Conservation (phyloP, 2,113 vertebrate genomes). For the Potamarius usumacintae region DNA sequence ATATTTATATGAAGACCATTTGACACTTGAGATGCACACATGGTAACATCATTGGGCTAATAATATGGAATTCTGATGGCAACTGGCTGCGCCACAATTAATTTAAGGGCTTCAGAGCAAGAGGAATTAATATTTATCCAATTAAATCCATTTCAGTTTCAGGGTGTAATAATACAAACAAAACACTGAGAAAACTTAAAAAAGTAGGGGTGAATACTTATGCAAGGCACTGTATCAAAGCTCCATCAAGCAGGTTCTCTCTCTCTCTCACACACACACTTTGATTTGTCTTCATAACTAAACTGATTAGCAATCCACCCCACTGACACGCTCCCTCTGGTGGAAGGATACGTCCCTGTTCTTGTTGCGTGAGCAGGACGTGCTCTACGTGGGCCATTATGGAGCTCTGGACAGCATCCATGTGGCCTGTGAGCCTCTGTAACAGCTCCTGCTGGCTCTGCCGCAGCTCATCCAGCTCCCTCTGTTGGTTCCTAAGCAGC, state of each 20-base stretch:
- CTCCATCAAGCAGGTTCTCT: neutral
- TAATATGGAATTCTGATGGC: neutral
- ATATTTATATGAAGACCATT: neutral
- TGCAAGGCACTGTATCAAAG: neutral
- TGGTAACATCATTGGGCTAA: neutral
- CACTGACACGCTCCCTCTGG: constrained; percentile 10
- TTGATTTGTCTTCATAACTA: neutral
- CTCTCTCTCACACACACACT: neutral
- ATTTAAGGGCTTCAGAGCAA: neutral
- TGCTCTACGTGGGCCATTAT: constrained; percentile 86
- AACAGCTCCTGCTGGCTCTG: constrained; percentile 82
- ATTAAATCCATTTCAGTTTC: neutral
- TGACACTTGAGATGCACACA: neutral
- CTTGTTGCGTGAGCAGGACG: constrained; percentile 82
- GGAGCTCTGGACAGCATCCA: constrained; percentile 85
- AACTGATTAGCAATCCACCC: neutral
- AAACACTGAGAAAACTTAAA: neutral
- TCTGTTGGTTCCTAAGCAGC: constrained; percentile 87
- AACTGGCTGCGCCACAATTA: neutral
- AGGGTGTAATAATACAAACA: neutral
- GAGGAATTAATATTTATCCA: neutral
- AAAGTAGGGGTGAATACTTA: neutral
- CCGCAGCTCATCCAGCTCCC: constrained; percentile 83
- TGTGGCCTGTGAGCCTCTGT: constrained; percentile 79
- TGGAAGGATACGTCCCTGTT: constrained; percentile 94